phyloP scores from a whole-genome alignment of 2,113 vertebrate species.

The Monopterus albus region DNA sequence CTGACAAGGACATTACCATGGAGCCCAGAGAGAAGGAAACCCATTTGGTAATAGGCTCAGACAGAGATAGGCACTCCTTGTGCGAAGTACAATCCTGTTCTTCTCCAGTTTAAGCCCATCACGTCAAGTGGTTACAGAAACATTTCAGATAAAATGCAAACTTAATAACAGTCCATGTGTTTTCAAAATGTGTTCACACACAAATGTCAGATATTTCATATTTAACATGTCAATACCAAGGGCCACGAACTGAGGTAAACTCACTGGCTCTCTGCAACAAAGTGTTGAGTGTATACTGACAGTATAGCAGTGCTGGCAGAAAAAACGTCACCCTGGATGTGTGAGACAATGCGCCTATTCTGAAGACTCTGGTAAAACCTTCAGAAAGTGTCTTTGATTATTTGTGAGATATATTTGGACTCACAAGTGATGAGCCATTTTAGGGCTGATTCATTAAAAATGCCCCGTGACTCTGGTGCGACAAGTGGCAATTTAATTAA shows the following conservation, averaged over 20 bases:
- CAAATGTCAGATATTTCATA: constrained; percentile 53
- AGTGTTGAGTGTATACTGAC: constrained; percentile 23
- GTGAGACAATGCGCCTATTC: constrained; percentile 27
- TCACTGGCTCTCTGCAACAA: constrained; percentile 51
- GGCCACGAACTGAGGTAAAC: constrained; percentile 56
- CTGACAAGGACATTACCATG: constrained; percentile 34
- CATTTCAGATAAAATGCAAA: constrained; percentile 43
- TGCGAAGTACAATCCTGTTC: constrained; percentile 61
- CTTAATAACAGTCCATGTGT: constrained; percentile 51
- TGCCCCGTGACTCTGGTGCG: constrained; percentile 54
- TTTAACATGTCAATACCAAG: constrained; percentile 40
- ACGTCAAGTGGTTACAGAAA: constrained; percentile 62
- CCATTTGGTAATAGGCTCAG: constrained; percentile 66
- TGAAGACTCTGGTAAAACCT: constrained; percentile 15
- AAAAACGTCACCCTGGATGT: constrained; percentile 40
- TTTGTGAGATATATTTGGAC: constrained; percentile 51
- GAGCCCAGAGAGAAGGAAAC: constrained; percentile 43
- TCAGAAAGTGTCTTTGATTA: constrained; percentile 47
- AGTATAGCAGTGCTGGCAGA: constrained; percentile 38
- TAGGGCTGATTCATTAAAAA: constrained; percentile 43
- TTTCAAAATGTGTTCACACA: constrained; percentile 44
- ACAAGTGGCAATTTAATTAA: constrained; percentile 41
- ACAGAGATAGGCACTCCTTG: constrained; percentile 65
- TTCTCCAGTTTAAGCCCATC: constrained; percentile 48
- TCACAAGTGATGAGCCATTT: constrained; percentile 38